Evolutionary conservation across 2,113 vertebrate genomes (phyloP), one percentile per base, ranked within the genome.

Genomic region (Nettapus auritus): DNA sequence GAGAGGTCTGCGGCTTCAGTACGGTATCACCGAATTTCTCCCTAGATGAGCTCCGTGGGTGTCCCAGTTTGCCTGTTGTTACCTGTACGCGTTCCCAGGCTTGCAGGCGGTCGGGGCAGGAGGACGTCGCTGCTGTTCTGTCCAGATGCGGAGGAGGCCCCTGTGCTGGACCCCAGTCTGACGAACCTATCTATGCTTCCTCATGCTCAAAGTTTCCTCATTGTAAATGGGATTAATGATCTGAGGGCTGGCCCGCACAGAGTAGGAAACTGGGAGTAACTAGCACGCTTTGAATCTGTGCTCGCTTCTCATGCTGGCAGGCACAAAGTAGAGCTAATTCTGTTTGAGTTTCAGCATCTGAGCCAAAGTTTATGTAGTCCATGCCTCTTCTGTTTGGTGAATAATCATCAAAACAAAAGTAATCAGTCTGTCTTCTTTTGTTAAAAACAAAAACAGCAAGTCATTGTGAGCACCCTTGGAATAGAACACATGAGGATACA

Each of bases 71-170:
- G 18, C 9, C 40, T 6, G 26, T 17, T 1, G 19, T 17, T 38
- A 4, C 5, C 31, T 19, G 34, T 25, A 0, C 0, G 0, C 0
- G 0, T 50, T 70, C 12, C 23, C 52, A 69, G 84, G 78, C 40
- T 22, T 25, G 20, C 44, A 42, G 57, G 13, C 5, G 10, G 0
- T 15, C 29, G 2, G n/a, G 59, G 33, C 4, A 40, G 59, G 3
- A 21, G 31, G 68, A 21, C 2, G 3, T 38, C 46, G 3, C 11
- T 53, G 46, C 23, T 17, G 11, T 1, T 53, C 19, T 11, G 1
- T 23, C 67, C 67, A 46, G 22, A 13, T 34, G 38, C 38, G 36
- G 38, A 38, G 50, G 15, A 50, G 36, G 13, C 40, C 50, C 44
- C 11, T 15, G 26, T 6, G 5, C 33, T 57, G 70, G 28, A 52